Evolutionary conservation across 2,888 invertebrate species (phyloP).

Genomic region (Cremastinae sp.): DNA sequence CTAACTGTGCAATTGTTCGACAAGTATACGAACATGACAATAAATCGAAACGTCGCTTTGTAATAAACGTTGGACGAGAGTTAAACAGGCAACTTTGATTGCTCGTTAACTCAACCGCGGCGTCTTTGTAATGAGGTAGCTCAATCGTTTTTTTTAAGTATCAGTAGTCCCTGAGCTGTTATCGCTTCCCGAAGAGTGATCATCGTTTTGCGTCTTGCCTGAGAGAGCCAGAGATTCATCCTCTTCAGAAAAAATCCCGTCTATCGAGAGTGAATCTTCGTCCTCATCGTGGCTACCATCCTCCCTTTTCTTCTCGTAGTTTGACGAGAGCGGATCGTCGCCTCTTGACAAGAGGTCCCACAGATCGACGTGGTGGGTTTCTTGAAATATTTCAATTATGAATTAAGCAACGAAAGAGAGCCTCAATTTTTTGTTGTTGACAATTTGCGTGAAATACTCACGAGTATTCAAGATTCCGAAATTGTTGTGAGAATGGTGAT

Average conservation of each 20-base stretch:
- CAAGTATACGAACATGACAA: background rate
- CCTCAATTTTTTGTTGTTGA: too few relatives aligned
- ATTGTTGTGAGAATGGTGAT: background rate
- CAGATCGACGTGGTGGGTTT: too few relatives aligned
- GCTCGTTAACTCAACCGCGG: too few relatives aligned
- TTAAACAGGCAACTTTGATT: too few relatives aligned
- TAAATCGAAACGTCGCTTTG: too few relatives aligned
- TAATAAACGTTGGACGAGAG: too few relatives aligned
- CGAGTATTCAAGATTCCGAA: conserved; percentile 6
- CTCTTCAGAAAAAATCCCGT: conserved; percentile 18
- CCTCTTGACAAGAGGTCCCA: background rate
- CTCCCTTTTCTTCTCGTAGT: background rate
- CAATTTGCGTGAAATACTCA: background rate
- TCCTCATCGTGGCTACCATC: background rate
- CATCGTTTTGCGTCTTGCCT: conserved; percentile 1
- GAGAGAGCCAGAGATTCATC: conserved; percentile 21
- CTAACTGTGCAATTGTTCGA: background rate
- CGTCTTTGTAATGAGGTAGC: too few relatives aligned
- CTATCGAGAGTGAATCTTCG: conserved; percentile 25
- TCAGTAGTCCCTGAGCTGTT: conserved; percentile 19
- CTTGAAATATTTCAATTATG: too few relatives aligned
- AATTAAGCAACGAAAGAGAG: too few relatives aligned
- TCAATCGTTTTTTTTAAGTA: too few relatives aligned
- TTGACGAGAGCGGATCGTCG: background rate
- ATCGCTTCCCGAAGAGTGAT: conserved; percentile 5